Evolutionary conservation across 2,888 invertebrate species (phyloP).

Genomic region (Germaria angustata): DNA sequence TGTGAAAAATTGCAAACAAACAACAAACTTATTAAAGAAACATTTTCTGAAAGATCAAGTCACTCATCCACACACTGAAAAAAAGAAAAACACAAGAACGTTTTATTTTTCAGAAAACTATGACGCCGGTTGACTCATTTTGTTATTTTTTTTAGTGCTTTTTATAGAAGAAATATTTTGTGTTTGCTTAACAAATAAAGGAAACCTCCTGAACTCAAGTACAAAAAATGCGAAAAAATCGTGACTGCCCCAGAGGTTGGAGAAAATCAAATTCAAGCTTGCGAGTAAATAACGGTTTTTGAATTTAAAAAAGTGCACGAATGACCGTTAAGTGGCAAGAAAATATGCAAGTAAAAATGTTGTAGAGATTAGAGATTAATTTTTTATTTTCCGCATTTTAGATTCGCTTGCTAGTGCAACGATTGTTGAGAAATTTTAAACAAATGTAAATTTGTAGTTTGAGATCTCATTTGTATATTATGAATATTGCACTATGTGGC

Average conservation of each 20-base stretch:
- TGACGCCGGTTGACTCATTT: conserved; percentile 41
- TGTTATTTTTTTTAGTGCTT: background rate
- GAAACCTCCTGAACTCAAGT: conserved; percentile 45
- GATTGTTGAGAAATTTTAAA: background rate
- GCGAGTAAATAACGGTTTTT: conserved; percentile 38
- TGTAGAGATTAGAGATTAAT: background rate
- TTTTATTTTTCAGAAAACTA: conserved; percentile 26
- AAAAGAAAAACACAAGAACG: background rate
- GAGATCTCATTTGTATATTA: background rate
- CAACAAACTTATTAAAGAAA: background rate
- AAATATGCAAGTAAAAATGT: background rate
- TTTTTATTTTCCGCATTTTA: background rate
- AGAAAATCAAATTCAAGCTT: conserved; percentile 41
- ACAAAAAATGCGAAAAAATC: conserved; percentile 40
- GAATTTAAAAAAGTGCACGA: background rate
- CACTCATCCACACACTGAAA: conserved; percentile 47
- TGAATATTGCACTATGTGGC: too few relatives aligned
- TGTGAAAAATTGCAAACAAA: background rate
- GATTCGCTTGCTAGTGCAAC: background rate
- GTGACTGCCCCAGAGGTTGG: conserved; percentile 61
- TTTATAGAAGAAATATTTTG: background rate
- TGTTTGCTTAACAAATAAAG: conserved; percentile 38
- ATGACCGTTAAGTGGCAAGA: background rate
- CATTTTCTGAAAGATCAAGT: conserved; percentile 35
- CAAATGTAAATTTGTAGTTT: background rate